Evolutionary conservation across 1,140 invertebrate species (phyloP).

Genomic region (Anoplophora glabripennis): DNA sequence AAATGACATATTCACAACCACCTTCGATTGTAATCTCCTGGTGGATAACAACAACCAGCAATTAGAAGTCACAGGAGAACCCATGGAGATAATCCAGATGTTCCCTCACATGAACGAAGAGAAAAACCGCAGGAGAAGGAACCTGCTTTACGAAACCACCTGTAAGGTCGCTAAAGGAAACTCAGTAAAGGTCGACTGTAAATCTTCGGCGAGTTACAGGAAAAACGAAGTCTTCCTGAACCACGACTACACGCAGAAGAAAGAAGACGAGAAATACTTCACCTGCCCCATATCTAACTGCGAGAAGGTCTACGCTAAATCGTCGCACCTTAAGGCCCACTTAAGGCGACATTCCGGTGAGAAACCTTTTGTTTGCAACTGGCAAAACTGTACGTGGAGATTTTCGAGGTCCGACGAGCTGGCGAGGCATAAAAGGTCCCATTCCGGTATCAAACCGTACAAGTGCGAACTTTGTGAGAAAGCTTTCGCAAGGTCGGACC

Average conservation of each 20-base stretch:
- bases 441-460: constrained; percentile 84
- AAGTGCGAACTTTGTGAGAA: constrained; percentile 80
- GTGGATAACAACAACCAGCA: constrained; percentile 1
- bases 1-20: constrained; percentile 24
- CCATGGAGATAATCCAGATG: constrained; percentile 36
- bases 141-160: constrained; percentile 42
- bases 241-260: constrained; percentile 42
- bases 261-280: constrained; percentile 49
- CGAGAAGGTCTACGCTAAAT: constrained; percentile 83
- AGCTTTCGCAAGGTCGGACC: constrained; percentile 85
- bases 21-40: constrained; percentile 21
- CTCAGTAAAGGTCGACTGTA: constrained; percentile 18
- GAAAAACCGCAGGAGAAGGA: constrained; percentile 41
- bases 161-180: constrained; percentile 12
- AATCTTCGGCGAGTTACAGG: constrained; percentile 18
- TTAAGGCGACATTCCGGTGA: constrained; percentile 89
- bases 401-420: constrained; percentile 94
- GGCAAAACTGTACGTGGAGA: constrained; percentile 89
- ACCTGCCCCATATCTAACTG: constrained; percentile 60
- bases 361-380: constrained; percentile 88
- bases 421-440: constrained; percentile 75
- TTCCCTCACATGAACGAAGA: constrained; percentile 47
- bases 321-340: constrained; percentile 92
- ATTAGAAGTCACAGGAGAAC: constrained; percentile 10
- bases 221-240: constrained; percentile 30